Base-by-base conservation (phyloP, 2,888 invertebrate genomes). In the Apamea monoglypha region DNA sequence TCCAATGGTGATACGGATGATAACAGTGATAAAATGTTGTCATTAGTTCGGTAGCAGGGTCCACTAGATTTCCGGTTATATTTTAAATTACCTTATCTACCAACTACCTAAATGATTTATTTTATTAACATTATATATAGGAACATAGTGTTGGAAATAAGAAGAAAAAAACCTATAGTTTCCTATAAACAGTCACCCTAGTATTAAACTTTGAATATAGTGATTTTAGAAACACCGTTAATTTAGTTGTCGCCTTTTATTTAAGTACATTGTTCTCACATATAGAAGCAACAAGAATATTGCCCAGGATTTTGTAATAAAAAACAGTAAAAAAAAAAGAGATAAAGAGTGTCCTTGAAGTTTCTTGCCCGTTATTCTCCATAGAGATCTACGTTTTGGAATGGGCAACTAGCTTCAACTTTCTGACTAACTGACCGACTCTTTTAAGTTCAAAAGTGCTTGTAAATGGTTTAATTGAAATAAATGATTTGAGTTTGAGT, bases 131-230 rank as follows among this genome's bases (percentile, higher is more conserved):
- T n/a, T n/a, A 88, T 90, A 88, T 85, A 88, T 91, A 93, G 92
- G 92, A 93, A 94, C 93, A 92, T 89, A 87, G 82, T 83, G 83
- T 87, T 86, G 89, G 87, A 90, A 89, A 89, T 84, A 81, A 80
- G 80, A 90, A 86, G 78, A 89, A 47, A 82, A 88, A 84, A 32
- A 87, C 83, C 18, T 18, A 32, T 78, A 88, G 79, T 86, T 84
- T 86, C 87, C 87, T 85, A 88, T 87, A 89, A 88, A 89, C 86
- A 88, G 88, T 89, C 88, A 89, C 90, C 89, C 89, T 88, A 90
- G 80, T 86, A 81, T 83, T 88, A 89, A 91, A 90, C 88, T 86
- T 87, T 88, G 87, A 87, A 89, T 88, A 89, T 81, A 87, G 81
- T 88, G 84, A 79, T 72, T 81, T 76, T 29, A 77, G 81, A 89